Percentiles rank a stretch among this genome's conserved stretches.
Evolutionary conservation across 2,888 invertebrate genomes (phyloP).

Genomic region (Polyploca ridens): DNA sequence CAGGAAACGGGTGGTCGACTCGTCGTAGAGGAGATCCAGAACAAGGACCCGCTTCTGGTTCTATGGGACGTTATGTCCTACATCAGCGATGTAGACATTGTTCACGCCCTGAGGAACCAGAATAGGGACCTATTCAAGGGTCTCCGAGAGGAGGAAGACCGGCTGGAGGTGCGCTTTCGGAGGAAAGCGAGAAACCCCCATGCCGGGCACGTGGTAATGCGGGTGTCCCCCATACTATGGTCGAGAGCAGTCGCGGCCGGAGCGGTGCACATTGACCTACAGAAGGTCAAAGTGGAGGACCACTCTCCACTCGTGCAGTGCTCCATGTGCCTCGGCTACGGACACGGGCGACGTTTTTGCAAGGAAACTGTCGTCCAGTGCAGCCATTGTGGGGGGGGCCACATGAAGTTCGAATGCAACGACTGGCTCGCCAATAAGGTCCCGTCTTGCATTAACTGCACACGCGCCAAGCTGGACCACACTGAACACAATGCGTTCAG

Average conservation of each 20-base stretch:
- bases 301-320: conserved; percentile 31
- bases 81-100: conserved; percentile 14
- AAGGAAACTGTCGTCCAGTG: conserved; percentile 21
- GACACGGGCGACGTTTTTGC: conserved; percentile 27
- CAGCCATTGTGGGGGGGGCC: conserved; percentile 31
- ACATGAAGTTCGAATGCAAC: conserved; percentile 19
- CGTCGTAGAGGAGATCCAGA: conserved; percentile 11
- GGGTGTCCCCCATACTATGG: conserved; percentile 13
- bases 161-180: neutral
- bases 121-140: conserved; percentile 5
- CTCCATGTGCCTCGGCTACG: conserved; percentile 26
- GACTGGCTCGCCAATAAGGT: too few species aligned
- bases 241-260: neutral
- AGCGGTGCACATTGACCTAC: conserved; percentile 17
- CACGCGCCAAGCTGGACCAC: too few species aligned
- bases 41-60: conserved; percentile 17
- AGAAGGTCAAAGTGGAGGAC: conserved; percentile 16
- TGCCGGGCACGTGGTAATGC: conserved; percentile 12
- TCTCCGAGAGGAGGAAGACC: neutral
- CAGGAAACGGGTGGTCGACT: neutral
- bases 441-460: too few species aligned
- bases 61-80: conserved; percentile 8
- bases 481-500: too few species aligned
- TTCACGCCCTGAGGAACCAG: conserved; percentile 14
- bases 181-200: neutral